A percentile compares a stretch with the other conserved stretches of the same genome.
Conservation (phyloP, 2,113 vertebrate genomes). For the Calidris pugnax region DNA sequence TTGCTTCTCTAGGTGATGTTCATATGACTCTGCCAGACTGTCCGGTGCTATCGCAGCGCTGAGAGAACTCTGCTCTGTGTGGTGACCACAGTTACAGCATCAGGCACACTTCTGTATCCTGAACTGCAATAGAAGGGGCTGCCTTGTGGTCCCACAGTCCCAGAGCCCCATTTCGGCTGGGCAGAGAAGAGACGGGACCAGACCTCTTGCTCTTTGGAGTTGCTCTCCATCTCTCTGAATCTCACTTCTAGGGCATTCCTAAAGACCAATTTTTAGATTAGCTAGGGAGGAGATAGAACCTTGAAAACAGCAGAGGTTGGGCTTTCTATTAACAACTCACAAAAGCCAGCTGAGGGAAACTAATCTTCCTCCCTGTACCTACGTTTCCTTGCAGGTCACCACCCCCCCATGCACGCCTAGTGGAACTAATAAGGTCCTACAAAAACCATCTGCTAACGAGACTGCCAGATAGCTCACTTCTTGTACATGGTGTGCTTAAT, state of each 20-base stretch:
- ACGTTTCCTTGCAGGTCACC: neutral
- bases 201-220: neutral
- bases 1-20: neutral
- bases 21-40: neutral
- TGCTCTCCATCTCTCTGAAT: neutral
- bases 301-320: neutral
- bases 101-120: neutral
- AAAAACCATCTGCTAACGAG: neutral
- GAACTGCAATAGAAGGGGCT: neutral
- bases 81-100: accelerated
- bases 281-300: neutral
- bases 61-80: neutral
- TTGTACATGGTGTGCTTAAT: neutral
- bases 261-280: neutral
- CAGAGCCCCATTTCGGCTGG: neutral
- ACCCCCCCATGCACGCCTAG: no score
- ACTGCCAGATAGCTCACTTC: neutral
- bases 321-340: neutral
- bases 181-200: neutral
- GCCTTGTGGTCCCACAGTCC: neutral
- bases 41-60: neutral
- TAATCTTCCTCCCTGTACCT: neutral
- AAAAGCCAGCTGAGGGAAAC: neutral
- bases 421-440: neutral
- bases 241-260: neutral